A percentile compares a stretch with the other conserved stretches of the same genome.
phyloP scores from a whole-genome alignment of 23 tunicate species.

The Corella eumyota region DNA sequence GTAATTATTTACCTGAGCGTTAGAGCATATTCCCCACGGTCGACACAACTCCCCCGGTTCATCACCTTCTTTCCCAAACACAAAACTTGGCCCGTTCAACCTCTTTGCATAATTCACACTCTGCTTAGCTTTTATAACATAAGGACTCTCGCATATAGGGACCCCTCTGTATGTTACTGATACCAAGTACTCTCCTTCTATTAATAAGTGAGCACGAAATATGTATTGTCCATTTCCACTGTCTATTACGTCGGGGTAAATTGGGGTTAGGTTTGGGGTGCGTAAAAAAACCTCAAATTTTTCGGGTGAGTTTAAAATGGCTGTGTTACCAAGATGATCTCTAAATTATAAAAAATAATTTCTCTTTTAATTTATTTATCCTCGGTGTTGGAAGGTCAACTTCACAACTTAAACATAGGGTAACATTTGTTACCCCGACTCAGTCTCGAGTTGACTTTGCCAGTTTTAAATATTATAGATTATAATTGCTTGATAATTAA shows the following conservation, averaged over 20 bases:
- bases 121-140: constrained; percentile 26
- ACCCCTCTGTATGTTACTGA: constrained; percentile 32
- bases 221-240: constrained; percentile 26
- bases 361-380: not conserved
- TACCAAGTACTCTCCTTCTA: constrained; percentile 31
- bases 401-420: too few species aligned
- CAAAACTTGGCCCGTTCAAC: constrained; percentile 4
- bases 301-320: too few species aligned
- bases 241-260: constrained; percentile 14
- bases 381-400: too few species aligned
- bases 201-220: constrained; percentile 9
- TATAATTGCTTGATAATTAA: too few species aligned
- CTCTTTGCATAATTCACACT: constrained; percentile 18
- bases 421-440: too few species aligned
- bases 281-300: constrained; percentile 25
- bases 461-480: too few species aligned
- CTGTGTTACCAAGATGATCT: not conserved
- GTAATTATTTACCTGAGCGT: constrained; percentile 27
- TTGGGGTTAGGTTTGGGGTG: constrained; percentile 17
- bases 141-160: constrained; percentile 36
- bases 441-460: too few species aligned
- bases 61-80: constrained; percentile 72
- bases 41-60: constrained; percentile 73
- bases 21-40: constrained; percentile 86
- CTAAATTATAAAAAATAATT: not conserved